These are phyloP conservation scores for Luperina nickerlii DNA, from an alignment of 2,888 invertebrate species.

Conservation along the genomic window DNA sequence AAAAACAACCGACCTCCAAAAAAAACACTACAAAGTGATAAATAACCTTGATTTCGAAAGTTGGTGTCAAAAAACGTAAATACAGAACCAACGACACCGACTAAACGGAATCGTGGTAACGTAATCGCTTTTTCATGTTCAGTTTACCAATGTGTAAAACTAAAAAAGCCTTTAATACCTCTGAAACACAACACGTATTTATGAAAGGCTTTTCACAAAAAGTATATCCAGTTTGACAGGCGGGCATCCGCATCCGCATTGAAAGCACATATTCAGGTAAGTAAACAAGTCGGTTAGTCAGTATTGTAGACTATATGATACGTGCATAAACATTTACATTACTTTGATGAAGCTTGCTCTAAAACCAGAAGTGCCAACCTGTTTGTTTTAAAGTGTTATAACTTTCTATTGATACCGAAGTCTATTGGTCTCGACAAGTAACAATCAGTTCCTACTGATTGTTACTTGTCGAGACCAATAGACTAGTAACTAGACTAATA, in stretches of 20 bases:
- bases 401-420: not conserved
- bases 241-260: conserved; percentile 8
- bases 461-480: no score
- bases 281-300: conserved; percentile 31
- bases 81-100: not conserved
- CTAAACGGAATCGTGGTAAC: conserved; percentile 6
- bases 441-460: no score
- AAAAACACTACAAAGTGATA: no score
- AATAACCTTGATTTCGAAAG: no score
- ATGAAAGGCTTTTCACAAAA: conserved; percentile 27
- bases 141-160: not conserved
- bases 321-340: conserved; percentile 14
- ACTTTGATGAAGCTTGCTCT: not conserved
- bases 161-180: conserved; percentile 35
- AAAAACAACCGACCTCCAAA: no score
- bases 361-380: not conserved
- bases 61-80: no score
- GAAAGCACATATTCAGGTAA: conserved; percentile 23
- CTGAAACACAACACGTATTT: conserved; percentile 22
- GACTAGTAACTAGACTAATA: no score
- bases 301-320: not conserved
- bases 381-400: not conserved
- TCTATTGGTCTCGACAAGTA: not conserved
- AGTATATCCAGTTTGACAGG: conserved; percentile 26
- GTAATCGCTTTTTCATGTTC: not conserved